Conservation (phyloP, 2,797 vertebrate genomes). For the Furcifer pardalis region DNA sequence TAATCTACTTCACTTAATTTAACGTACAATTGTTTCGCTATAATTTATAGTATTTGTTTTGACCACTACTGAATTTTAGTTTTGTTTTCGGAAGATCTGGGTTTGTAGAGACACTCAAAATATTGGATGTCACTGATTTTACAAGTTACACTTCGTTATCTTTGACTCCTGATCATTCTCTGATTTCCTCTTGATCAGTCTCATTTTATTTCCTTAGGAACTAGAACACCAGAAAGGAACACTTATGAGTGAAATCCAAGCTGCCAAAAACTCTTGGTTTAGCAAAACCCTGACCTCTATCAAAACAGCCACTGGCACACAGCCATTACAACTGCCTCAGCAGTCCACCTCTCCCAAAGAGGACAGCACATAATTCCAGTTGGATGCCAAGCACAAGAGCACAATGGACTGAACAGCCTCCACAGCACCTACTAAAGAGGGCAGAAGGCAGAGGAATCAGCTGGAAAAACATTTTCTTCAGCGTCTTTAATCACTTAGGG, state of each 20-base stretch:
- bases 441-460: conserved; percentile 65
- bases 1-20: no score
- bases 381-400: conserved; percentile 66
- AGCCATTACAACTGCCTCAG: conserved; percentile 68
- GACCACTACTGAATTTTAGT: no score
- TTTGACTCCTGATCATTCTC: neutral
- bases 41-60: no score
- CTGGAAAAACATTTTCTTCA: conserved; percentile 67
- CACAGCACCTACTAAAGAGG: conserved; percentile 56
- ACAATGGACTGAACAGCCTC: conserved; percentile 68
- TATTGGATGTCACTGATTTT: no score
- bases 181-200: conserved; percentile 28
- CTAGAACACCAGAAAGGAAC: conserved; percentile 96
- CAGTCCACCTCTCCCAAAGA: conserved; percentile 86
- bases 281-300: conserved; percentile 98
- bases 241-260: conserved; percentile 97
- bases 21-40: no score
- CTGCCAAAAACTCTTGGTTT: conserved; percentile 99
- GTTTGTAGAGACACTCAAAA: no score
- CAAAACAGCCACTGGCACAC: conserved; percentile 86
- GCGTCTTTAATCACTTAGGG: conserved; percentile 68
- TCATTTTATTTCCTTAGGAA: conserved; percentile 82
- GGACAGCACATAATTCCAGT: conserved; percentile 82
- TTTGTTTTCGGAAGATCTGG: no score
- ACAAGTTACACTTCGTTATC: no score